Evolutionary conservation across 2,113 vertebrate genomes (phyloP).

Genomic region (Phyllostomus hastatus): DNA sequence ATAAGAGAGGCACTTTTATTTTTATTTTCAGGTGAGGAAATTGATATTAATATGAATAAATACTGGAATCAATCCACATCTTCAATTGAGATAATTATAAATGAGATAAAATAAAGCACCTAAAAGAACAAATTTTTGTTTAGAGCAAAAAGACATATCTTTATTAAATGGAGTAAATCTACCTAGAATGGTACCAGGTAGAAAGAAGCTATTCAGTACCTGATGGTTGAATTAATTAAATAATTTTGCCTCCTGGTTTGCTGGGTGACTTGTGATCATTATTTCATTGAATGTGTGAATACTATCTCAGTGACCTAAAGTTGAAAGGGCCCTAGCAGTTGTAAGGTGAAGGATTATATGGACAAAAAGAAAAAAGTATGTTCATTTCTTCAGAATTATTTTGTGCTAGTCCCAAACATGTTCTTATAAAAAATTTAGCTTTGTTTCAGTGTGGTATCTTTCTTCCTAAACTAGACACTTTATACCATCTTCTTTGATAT

Average conservation of each 20-base stretch:
- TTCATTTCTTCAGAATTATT: background rate
- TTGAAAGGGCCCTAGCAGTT: background rate
- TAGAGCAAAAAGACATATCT: background rate
- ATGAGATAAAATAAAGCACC: background rate
- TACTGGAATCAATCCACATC: background rate
- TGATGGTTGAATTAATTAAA: background rate
- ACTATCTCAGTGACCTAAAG: background rate
- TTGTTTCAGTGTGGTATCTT: background rate
- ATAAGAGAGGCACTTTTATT: background rate
- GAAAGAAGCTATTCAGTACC: background rate
- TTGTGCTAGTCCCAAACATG: background rate
- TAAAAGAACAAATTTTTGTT: background rate
- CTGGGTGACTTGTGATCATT: background rate
- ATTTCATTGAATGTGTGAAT: background rate
- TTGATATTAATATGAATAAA: background rate
- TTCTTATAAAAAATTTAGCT: background rate
- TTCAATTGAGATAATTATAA: background rate
- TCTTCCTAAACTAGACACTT: background rate
- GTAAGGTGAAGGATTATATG: background rate
- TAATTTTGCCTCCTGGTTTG: background rate
- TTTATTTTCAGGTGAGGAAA: background rate
- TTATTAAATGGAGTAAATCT: background rate
- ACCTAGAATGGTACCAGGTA: background rate
- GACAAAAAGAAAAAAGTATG: background rate
- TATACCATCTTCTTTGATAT: background rate